Base-by-base conservation (phyloP, 2,888 invertebrate genomes). In the Herminia tarsipennalis region DNA sequence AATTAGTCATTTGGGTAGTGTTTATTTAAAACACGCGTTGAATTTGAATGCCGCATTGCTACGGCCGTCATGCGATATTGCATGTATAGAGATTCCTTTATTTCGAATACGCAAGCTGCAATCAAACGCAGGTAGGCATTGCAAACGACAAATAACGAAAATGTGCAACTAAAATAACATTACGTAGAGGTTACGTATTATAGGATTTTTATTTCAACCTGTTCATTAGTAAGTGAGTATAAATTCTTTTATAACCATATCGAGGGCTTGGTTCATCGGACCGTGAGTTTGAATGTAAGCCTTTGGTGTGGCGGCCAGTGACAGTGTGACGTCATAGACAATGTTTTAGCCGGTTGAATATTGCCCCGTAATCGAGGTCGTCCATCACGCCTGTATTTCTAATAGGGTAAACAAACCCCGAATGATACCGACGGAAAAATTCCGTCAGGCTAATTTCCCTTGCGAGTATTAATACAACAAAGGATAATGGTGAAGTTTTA, bases 391-490 rank as follows among this genome's bases (percentile, higher is more conserved):
- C 47, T 48, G 47, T 61, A 32, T 43, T 35, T 38, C 40, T 62
- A 62, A 49, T 66, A 36, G 48, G 43, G 67, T 52, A 57, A 61
- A 66, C 45, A 61, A 52, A 16, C 35, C 18, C 25, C 30, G 8
- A 41, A 37, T 37, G 41, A 44, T 40, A 34, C 16, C 25, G 38
- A 13, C n/a, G 56, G 41, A 56, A 63, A 65, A 57, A 57, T 47
- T 38, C 30, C 33, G 34, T 46, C 45, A 30, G 20, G 39, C 53
- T 57, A 66, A 62, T 66, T 62, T 62, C 67, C 49, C 48, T 29
- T 27, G 53, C 29, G 67, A 27, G 38, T 62, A 29, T 22, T 43
- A 40, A 24, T 13, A 13, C 14, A 16, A 5, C 30, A 32, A 17
- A 25, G n/a, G 9, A 32, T 25, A 30, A 24, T 12, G 14, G 22